phyloP scores from a whole-genome alignment of 1,140 invertebrate species.

The Melipona quadrifasciata region DNA sequence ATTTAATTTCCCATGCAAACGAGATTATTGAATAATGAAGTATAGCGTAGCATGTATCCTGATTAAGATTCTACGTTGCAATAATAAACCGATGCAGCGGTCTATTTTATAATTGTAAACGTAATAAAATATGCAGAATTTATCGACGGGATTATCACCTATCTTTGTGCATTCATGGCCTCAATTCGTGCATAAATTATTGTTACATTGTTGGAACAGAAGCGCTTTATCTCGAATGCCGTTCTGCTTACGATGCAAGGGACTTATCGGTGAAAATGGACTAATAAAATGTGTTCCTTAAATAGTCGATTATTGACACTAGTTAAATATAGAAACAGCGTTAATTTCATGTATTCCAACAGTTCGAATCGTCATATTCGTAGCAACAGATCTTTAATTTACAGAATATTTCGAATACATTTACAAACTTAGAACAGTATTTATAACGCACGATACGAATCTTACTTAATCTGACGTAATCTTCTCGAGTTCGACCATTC shows the following conservation, averaged over 20 bases:
- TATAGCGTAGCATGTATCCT: constrained; percentile 11
- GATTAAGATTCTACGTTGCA: constrained; percentile 68
- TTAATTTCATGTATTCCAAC: not conserved
- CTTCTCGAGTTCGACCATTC: too few relatives aligned
- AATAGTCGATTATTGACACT: not conserved
- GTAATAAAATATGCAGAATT: constrained; percentile 74
- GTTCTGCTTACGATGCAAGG: constrained; percentile 9
- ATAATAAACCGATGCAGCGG: constrained; percentile 64
- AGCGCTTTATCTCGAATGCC: constrained; percentile 8
- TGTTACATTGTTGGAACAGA: constrained; percentile 55
- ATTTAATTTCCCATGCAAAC: constrained; percentile 43
- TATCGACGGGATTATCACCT: constrained; percentile 56
- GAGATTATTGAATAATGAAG: constrained; percentile 39
- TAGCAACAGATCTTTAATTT: too few relatives aligned
- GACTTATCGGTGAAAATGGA: constrained; percentile 8
- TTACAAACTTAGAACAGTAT: too few relatives aligned
- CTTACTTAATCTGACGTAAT: too few relatives aligned
- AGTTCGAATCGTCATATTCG: too few relatives aligned
- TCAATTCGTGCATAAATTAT: constrained; percentile 67
- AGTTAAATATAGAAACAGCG: not conserved
- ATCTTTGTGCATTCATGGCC: constrained; percentile 56
- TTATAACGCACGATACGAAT: too few relatives aligned
- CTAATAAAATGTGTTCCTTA: not conserved
- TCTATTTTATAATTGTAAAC: constrained; percentile 67
- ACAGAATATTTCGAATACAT: too few relatives aligned